Conservation (phyloP, 2,888 invertebrate genomes). For the Thera obeliscata region DNA sequence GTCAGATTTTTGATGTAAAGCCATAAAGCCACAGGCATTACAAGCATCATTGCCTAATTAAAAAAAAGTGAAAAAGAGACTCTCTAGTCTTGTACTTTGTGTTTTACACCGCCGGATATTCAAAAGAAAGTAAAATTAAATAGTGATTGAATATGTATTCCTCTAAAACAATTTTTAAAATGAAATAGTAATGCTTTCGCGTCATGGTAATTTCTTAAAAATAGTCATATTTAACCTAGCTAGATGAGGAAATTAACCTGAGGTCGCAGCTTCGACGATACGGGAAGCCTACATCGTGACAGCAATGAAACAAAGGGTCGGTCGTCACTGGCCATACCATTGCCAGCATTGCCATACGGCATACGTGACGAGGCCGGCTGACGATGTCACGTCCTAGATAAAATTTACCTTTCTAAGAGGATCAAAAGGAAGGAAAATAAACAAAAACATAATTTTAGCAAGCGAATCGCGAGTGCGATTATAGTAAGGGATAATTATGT, state of each 20-base stretch:
- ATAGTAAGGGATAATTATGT: not conserved
- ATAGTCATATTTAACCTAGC: no score
- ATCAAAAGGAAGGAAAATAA: conserved; percentile 10
- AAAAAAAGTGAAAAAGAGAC: no score
- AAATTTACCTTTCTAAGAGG: conserved; percentile 39
- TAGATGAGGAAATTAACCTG: conserved; percentile 33
- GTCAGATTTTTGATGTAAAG: no score
- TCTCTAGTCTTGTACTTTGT: no score
- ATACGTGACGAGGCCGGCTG: conserved; percentile 37
- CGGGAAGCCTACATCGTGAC: conserved; percentile 27
- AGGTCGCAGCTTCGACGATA: conserved; percentile 29
- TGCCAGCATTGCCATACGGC: conserved; percentile 24
- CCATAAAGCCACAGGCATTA: no score
- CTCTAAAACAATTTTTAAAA: no score
- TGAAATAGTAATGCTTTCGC: no score
- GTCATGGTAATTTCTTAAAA: no score
- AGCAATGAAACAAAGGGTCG: conserved; percentile 34
- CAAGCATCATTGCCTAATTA: no score
- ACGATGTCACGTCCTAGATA: conserved; percentile 51
- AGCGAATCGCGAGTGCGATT: conserved; percentile 9
- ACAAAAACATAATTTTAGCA: conserved; percentile 2
- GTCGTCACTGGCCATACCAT: conserved; percentile 33
- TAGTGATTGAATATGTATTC: no score
- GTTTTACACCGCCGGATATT: no score
- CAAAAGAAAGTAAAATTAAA: no score